phyloP scores from a whole-genome alignment of 2,113 vertebrate genomes.

The Gambusia holbrooki region DNA sequence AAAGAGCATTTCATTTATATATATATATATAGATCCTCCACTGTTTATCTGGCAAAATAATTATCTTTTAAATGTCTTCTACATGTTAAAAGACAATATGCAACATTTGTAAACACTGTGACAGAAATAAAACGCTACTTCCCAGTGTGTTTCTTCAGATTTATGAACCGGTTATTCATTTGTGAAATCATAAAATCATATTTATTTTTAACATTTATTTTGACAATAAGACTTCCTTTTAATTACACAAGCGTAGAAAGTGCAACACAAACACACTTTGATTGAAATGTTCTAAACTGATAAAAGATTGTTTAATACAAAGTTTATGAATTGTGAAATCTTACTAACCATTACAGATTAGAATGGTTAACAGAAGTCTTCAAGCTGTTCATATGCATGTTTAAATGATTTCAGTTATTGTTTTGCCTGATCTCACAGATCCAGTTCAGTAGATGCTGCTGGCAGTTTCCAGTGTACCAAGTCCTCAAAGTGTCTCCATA shows the following conservation, averaged over 20 bases:
- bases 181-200: neutral
- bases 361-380: neutral
- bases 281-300: neutral
- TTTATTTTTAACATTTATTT: neutral
- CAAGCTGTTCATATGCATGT: neutral
- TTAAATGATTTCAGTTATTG: neutral
- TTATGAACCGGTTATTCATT: neutral
- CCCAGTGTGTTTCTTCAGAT: neutral
- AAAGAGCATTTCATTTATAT: too few species aligned
- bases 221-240: neutral
- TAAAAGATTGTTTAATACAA: neutral
- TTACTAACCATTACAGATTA: neutral
- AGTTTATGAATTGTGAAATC: neutral
- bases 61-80: too few species aligned
- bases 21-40: too few species aligned
- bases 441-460: conserved; percentile 26
- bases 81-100: too few species aligned
- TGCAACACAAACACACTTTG: neutral
- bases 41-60: too few species aligned
- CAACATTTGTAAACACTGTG: too few species aligned
- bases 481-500: neutral
- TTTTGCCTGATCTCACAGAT: conserved; percentile 62
- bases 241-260: neutral
- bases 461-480: conserved; percentile 57
- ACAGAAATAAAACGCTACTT: neutral